Percentiles rank a stretch among this genome's conserved stretches.
These are phyloP conservation scores for Ypsolopha sequella DNA, from an alignment of 2,888 invertebrate species.

Conservation along the genomic window DNA sequence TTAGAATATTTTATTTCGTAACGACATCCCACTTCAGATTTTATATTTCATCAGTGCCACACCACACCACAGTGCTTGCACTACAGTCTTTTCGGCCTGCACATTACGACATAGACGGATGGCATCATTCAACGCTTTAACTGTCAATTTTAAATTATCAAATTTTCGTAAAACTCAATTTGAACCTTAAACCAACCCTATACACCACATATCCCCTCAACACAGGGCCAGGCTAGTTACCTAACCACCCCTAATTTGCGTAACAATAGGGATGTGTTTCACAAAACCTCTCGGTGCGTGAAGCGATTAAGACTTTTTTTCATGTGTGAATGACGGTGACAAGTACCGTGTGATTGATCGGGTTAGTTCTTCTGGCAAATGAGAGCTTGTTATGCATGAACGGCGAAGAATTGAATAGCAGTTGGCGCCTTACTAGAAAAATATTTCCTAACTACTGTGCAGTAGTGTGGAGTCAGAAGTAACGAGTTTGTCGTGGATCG, in stretches of 20 bases:
- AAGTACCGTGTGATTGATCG: conserved; percentile 2
- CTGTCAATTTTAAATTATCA: conserved; percentile 42
- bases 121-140: conserved; percentile 33
- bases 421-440: too few relatives aligned
- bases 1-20: too few relatives aligned
- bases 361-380: not conserved
- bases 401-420: too few relatives aligned
- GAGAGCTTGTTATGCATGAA: too few relatives aligned
- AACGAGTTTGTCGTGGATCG: too few relatives aligned
- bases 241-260: conserved; percentile 23
- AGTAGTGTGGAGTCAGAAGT: too few relatives aligned
- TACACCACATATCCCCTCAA: conserved; percentile 2
- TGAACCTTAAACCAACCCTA: conserved; percentile 2
- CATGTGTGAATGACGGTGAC: conserved; percentile 7
- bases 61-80: too few relatives aligned
- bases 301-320: conserved; percentile 18
- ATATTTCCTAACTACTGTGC: too few relatives aligned
- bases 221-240: too few relatives aligned
- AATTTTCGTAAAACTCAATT: conserved; percentile 15
- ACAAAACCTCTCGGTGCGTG: conserved; percentile 20
- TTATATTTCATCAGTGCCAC: too few relatives aligned
- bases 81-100: not conserved
- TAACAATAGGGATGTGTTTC: conserved; percentile 24
- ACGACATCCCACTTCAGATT: too few relatives aligned
- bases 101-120: conserved; percentile 31